Conservation (phyloP, 2,797 vertebrate genomes). For the Gobio occitaniae region DNA sequence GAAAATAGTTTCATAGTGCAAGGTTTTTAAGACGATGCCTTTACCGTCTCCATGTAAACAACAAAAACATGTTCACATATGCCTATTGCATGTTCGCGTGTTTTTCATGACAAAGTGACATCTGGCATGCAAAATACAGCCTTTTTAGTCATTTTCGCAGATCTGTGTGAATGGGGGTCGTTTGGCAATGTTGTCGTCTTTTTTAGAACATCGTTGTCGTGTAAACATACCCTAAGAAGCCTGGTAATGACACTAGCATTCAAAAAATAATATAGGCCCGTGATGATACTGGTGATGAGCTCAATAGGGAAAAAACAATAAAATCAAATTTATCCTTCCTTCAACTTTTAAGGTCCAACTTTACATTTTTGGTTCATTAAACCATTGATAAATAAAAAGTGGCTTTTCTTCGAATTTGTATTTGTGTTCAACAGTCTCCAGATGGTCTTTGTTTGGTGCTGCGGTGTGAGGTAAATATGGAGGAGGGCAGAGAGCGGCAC, state of each 20-base stretch:
- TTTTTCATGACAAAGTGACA: no score
- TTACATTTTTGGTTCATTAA: neutral
- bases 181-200: no score
- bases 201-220: no score
- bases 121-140: no score
- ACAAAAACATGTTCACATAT: no score
- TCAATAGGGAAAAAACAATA: neutral
- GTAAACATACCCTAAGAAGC: no score
- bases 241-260: neutral
- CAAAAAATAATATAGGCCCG: neutral
- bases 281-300: neutral
- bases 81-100: no score
- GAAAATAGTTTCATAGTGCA: no score
- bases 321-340: neutral
- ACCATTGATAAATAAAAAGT: neutral
- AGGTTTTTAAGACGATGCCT: no score
- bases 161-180: no score
- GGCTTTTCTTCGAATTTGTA: neutral
- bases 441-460: conserved; percentile 56
- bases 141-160: no score
- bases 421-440: conserved; percentile 48
- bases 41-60: no score
- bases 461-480: conserved; percentile 48
- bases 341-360: neutral
- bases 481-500: conserved; percentile 51